Percentiles rank a stretch among this genome's conserved stretches.
These are phyloP conservation scores for Amblyornis subalaris DNA, from an alignment of 2,113 vertebrate genomes.

Conservation along the genomic window DNA sequence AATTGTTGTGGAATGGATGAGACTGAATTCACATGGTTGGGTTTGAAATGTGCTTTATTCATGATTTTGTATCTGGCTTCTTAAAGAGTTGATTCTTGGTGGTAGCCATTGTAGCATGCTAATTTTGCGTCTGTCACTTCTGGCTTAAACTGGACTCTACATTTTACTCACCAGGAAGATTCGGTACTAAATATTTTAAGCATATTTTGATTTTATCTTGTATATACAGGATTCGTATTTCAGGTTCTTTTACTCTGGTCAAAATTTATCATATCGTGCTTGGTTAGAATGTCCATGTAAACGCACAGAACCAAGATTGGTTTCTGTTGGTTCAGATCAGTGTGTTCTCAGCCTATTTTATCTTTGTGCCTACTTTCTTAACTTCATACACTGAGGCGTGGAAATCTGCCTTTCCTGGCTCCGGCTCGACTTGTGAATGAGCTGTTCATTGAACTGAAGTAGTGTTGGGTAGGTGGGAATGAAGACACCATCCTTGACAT, in stretches of 20 bases:
- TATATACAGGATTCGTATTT: not conserved
- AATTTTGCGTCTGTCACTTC: not conserved
- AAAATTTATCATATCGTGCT: not conserved
- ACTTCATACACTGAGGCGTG: not conserved
- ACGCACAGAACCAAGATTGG: not conserved
- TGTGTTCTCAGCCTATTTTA: not conserved
- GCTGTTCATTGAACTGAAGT: not conserved
- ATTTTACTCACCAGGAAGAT: not conserved
- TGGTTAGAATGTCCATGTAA: not conserved
- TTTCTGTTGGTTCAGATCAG: not conserved
- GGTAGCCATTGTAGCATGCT: not conserved
- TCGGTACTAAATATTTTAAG: not conserved
- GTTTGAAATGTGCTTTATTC: not conserved
- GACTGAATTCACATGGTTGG: fast-evolving
- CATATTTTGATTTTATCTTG: not conserved
- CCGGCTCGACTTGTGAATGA: not conserved
- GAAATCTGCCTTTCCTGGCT: not conserved
- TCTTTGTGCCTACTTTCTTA: not conserved
- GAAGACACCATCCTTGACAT: not conserved
- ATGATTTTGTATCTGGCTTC: not conserved
- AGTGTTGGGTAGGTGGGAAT: slow-evolving; percentile 18
- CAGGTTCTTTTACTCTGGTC: not conserved
- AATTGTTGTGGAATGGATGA: not conserved
- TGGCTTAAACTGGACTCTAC: not conserved
- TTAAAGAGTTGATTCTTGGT: not conserved